phyloP scores from a whole-genome alignment of 2,113 vertebrate genomes.

The Amblyopsis rosae region DNA sequence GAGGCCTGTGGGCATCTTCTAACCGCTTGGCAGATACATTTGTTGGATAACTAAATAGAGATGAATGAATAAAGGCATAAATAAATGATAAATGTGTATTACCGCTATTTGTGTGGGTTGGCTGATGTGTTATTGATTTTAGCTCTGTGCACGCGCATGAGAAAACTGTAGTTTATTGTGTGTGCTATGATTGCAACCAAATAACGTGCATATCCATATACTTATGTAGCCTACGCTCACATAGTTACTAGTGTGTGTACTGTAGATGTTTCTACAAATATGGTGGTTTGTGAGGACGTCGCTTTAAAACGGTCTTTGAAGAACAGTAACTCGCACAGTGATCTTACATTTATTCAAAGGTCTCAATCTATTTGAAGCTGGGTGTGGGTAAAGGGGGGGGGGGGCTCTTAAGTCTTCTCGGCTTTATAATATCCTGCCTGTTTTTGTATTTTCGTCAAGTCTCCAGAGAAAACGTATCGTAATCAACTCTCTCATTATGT shows the following conservation, averaged over 20 bases:
- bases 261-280: background rate
- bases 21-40: conserved; percentile 50
- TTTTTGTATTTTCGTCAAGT: background rate
- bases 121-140: conserved; percentile 56
- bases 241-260: background rate
- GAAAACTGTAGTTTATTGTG: background rate
- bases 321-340: background rate
- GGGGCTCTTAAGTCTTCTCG: background rate
- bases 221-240: background rate
- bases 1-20: conserved; percentile 58
- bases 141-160: background rate
- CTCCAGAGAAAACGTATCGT: conserved; percentile 18
- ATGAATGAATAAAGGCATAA: conserved; percentile 72
- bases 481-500: conserved; percentile 10
- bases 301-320: background rate
- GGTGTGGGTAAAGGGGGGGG: background rate
- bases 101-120: conserved; percentile 59
- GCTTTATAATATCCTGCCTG: background rate
- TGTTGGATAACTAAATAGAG: conserved; percentile 61
- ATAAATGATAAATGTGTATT: conserved; percentile 70
- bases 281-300: conserved; percentile 25
- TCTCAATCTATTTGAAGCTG: conserved; percentile 12
- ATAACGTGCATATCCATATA: conserved; percentile 13
- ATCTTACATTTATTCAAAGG: background rate
- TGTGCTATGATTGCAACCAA: background rate